phyloP scores from a whole-genome alignment of 2,888 invertebrate species.

The Dioctria rufipes region DNA sequence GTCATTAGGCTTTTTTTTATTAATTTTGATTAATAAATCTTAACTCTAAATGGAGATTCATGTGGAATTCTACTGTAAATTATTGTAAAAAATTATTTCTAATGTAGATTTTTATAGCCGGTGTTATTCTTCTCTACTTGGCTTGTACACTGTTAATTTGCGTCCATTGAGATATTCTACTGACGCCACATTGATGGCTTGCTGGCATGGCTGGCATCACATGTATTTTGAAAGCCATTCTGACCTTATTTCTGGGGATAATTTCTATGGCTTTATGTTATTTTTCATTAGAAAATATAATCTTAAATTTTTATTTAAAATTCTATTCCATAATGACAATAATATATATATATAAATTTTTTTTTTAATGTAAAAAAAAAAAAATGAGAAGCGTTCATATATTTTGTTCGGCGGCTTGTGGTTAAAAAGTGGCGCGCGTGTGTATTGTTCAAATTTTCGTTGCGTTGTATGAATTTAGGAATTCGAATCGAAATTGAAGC shows the following conservation, averaged over 20 bases:
- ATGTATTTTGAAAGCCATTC: constrained; percentile 14
- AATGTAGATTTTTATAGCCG: neutral
- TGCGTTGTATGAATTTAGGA: too few species aligned
- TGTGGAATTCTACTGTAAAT: neutral
- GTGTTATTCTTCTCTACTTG: neutral
- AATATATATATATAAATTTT: too few species aligned
- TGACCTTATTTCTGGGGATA: constrained; percentile 17
- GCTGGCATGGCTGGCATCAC: neutral
- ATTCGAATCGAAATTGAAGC: too few species aligned
- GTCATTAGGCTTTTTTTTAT: constrained; percentile 17
- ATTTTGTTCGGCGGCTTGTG: too few species aligned
- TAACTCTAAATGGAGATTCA: neutral
- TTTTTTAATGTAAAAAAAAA: too few species aligned
- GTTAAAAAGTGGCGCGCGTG: too few species aligned
- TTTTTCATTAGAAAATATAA: too few species aligned
- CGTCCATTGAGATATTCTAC: neutral
- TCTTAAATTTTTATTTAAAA: too few species aligned
- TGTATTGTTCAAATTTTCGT: too few species aligned
- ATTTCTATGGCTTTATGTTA: neutral
- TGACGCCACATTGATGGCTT: constrained; percentile 26
- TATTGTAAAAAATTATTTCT: neutral
- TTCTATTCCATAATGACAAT: too few species aligned
- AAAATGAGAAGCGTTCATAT: too few species aligned
- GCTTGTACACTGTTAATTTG: constrained; percentile 26
- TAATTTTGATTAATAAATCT: neutral